Evolutionary conservation across 2,888 invertebrate species (phyloP).

Genomic region (Campopleginae sp.): DNA sequence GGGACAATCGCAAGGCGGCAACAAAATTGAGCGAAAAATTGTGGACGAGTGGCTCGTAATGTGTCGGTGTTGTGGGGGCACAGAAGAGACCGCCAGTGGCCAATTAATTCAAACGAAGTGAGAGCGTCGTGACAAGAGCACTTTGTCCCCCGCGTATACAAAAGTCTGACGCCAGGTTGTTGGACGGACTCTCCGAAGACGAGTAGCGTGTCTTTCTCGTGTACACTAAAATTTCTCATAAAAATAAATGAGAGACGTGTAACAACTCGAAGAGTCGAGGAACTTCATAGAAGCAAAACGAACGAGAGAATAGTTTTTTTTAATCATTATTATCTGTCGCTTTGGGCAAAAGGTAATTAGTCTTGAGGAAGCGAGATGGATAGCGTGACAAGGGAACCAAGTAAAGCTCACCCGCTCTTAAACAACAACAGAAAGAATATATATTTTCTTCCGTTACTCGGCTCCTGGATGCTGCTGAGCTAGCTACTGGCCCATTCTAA

Average conservation of each 20-base stretch:
- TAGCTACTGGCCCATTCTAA: constrained; percentile 51
- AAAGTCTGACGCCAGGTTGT: constrained; percentile 75
- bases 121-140: constrained; percentile 82
- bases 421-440: constrained; percentile 15
- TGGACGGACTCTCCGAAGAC: constrained; percentile 47
- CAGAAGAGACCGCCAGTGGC: constrained; percentile 65
- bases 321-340: constrained; percentile 57
- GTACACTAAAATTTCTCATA: constrained; percentile 50
- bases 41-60: constrained; percentile 18
- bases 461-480: constrained; percentile 50
- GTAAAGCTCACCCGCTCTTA: constrained; percentile 36
- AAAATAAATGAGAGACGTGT: constrained; percentile 35
- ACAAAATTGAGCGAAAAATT: constrained; percentile 52
- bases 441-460: constrained; percentile 42
- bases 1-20: constrained; percentile 32
- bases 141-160: constrained; percentile 80
- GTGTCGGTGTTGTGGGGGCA: constrained; percentile 35
- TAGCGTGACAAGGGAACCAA: constrained; percentile 65
- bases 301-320: constrained; percentile 52
- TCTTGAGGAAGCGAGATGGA: constrained; percentile 57
- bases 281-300: constrained; percentile 36
- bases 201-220: constrained; percentile 11
- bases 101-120: constrained; percentile 81
- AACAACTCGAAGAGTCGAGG: constrained; percentile 31
- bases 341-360: constrained; percentile 50